Evolutionary conservation across 2,888 invertebrate genomes (phyloP).

Genomic region (Muscina levida): DNA sequence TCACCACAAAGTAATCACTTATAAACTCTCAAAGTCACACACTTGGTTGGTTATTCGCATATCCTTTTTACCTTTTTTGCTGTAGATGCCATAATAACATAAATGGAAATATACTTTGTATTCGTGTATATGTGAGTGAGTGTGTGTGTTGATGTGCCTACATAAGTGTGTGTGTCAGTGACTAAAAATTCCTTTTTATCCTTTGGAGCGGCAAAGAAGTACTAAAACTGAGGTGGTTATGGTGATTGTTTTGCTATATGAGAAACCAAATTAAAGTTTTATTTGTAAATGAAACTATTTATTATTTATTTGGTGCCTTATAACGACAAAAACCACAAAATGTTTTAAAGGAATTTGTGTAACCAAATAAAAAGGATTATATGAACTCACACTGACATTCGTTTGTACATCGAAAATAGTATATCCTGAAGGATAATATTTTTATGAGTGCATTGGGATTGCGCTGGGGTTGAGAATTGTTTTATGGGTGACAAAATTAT

Average conservation of each 20-base stretch:
- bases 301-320: slow-evolving; percentile 19
- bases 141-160: background rate
- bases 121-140: background rate
- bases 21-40: background rate
- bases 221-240: background rate
- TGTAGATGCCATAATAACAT: slow-evolving; percentile 7
- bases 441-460: background rate
- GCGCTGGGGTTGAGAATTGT: slow-evolving; percentile 26
- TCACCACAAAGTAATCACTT: slow-evolving; percentile 7
- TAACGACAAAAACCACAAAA: slow-evolving; percentile 27
- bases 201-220: background rate
- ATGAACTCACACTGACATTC: background rate
- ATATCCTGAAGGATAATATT: background rate
- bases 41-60: background rate
- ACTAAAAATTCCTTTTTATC: no score
- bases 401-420: background rate
- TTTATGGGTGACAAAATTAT: slow-evolving; percentile 34
- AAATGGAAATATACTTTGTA: background rate
- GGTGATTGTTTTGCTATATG: background rate
- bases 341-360: slow-evolving; percentile 37
- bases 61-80: slow-evolving; percentile 26
- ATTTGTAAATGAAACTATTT: slow-evolving; percentile 36
- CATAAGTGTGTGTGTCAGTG: no score
- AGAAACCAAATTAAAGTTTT: slow-evolving; percentile 23
- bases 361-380: slow-evolving; percentile 37